These are phyloP conservation scores for Calameuta filiformis DNA, from an alignment of 2,888 invertebrate genomes.

Conservation along the genomic window DNA sequence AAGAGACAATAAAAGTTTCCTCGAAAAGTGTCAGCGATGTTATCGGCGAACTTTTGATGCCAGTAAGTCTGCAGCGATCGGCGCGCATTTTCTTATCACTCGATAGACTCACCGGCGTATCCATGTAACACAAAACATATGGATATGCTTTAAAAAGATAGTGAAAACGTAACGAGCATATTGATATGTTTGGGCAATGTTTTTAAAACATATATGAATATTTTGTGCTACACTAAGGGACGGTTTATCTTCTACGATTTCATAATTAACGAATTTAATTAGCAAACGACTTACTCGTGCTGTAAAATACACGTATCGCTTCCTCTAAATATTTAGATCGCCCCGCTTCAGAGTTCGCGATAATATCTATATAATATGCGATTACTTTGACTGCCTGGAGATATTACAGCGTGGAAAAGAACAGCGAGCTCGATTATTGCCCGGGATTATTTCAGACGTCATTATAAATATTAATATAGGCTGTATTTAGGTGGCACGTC, in stretches of 20 bases:
- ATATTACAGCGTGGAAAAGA: neutral
- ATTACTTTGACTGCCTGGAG: neutral
- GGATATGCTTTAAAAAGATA: no score
- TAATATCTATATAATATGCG: neutral
- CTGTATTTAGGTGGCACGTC: neutral
- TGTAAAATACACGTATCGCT: no score
- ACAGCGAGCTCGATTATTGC: neutral
- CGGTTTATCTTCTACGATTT: neutral
- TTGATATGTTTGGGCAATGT: no score
- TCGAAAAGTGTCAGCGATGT: neutral
- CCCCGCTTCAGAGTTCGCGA: neutral
- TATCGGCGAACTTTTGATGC: constrained; percentile 26
- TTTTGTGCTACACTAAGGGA: neutral
- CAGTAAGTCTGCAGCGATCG: constrained; percentile 35
- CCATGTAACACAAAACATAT: neutral
- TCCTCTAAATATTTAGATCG: neutral
- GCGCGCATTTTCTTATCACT: constrained; percentile 31
- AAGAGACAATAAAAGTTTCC: neutral
- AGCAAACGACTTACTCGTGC: neutral
- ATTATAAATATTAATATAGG: neutral
- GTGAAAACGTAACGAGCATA: no score
- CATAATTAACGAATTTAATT: neutral
- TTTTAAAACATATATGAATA: no score
- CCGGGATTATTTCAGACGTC: neutral
- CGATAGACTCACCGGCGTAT: neutral